Base-by-base conservation (phyloP, 1,140 invertebrate genomes). In the Micrasema minimum region DNA sequence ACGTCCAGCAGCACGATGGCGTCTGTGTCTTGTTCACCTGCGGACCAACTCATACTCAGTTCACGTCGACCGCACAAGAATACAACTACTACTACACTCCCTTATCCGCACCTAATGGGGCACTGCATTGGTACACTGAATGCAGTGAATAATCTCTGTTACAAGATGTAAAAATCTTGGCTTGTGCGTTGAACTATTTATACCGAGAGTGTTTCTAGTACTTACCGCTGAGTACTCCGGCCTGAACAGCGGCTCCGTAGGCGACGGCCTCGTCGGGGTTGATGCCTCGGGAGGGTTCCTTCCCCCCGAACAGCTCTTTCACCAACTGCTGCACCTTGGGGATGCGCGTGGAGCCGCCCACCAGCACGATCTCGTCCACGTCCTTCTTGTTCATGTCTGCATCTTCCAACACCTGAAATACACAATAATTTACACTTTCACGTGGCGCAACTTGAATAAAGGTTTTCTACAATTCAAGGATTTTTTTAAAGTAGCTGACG, bases 351-450 rank as follows among this genome's bases (percentile, higher is more conserved):
- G 96, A 99, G 76, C 98, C 98, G 80, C 98, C 98, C 31, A 99
- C 98, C 26, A 99, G 85, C 7, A 99, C 97, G 79, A 99, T 99
- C 85, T 99, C 98, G 84, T 99, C 93, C 66, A 99, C 94, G 77
- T 99, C 96, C 78, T 96, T 96, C 80, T 99, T 99, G 86, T 97
- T 97, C 90, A 99, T 93, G 80, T 99, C 97, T 64, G 97, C 95
- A 85, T 99, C 98, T 84, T 99, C 97, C 72, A 99, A 85, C 38
- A 97, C 94, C 71, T 72, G 38, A 4, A 43, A 35, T 20, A 20
- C n/a, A n/a, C n/a, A n/a, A n/a, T n/a, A n/a, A n/a, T n/a, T n/a
- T n/a, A n/a, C n/a, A n/a, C n/a, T n/a, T n/a, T n/a, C n/a, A n/a
- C n/a, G n/a, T n/a, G n/a, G n/a, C n/a, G n/a, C n/a, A n/a, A n/a